Conservation (phyloP, 2,113 vertebrate genomes). For the Chionis minor region DNA sequence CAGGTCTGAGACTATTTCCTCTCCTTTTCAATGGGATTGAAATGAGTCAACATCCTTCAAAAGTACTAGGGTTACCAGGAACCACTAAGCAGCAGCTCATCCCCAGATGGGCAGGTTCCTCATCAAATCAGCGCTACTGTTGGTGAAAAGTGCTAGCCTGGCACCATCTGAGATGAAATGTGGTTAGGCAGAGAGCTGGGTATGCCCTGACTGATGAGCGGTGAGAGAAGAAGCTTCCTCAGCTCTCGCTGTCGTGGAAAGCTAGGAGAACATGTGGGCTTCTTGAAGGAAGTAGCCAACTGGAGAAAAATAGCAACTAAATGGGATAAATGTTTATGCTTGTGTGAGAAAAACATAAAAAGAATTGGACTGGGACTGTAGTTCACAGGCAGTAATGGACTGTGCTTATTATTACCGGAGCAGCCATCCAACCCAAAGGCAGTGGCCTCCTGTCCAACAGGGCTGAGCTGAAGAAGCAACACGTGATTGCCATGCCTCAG, state of each 20-base stretch:
- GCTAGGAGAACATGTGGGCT: not conserved
- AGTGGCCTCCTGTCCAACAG: not conserved
- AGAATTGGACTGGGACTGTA: not conserved
- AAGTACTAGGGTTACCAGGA: not conserved
- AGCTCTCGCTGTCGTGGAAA: not conserved
- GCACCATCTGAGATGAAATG: not conserved
- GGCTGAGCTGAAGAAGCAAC: not conserved
- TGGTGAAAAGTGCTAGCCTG: not conserved
- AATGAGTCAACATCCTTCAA: not conserved
- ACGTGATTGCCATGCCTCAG: not conserved
- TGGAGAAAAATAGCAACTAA: not conserved
- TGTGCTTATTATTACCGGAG: not conserved
- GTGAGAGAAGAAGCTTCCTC: not conserved
- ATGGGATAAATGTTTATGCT: not conserved
- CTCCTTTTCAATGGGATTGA: not conserved
- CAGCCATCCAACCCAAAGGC: not conserved
- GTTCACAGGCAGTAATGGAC: not conserved
- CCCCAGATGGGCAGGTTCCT: rapidly evolving
- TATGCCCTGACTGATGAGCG: not conserved
- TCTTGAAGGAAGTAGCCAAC: not conserved
- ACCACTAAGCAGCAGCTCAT: not conserved
- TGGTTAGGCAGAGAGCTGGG: not conserved
- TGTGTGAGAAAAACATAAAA: not conserved
- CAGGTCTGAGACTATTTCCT: not conserved
- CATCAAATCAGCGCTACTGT: not conserved